A percentile compares a stretch with the other conserved stretches of the same genome.
phyloP scores from a whole-genome alignment of 2,797 vertebrate genomes.

The Myripristis jacobus region DNA sequence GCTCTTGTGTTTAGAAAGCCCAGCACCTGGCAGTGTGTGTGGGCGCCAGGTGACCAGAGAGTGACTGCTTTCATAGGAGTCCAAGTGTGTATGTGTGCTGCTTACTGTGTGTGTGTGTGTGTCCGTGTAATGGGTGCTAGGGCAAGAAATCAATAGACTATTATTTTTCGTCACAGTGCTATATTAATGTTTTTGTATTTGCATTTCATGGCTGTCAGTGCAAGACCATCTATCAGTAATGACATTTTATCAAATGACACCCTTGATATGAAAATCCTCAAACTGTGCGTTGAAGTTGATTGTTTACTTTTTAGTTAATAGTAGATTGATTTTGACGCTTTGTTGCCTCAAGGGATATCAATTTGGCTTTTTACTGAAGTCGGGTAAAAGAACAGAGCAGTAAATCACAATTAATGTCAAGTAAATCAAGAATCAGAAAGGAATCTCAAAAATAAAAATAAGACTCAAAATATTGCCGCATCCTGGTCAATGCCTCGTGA shows the following conservation, averaged over 20 bases:
- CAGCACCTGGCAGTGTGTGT: slow-evolving; percentile 68
- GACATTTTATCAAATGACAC: background rate
- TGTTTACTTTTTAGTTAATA: background rate
- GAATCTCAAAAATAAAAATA: too few relatives aligned
- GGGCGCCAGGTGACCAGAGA: slow-evolving; percentile 66
- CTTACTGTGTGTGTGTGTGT: slow-evolving; percentile 35
- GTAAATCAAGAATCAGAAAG: background rate
- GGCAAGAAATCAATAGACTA: slow-evolving; percentile 48
- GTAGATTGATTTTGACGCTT: background rate
- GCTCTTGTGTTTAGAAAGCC: slow-evolving; percentile 58
- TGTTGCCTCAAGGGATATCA: background rate
- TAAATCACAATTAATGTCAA: slow-evolving; percentile 5
- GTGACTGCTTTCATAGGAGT: slow-evolving; percentile 57
- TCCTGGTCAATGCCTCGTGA: too few relatives aligned
- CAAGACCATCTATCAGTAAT: background rate
- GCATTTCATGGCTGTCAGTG: slow-evolving; percentile 32
- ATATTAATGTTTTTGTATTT: slow-evolving; percentile 52
- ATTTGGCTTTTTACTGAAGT: slow-evolving; percentile 8
- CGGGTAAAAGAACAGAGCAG: background rate
- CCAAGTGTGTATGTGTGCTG: slow-evolving; percentile 54
- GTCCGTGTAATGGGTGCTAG: slow-evolving; percentile 43
- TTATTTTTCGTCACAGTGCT: slow-evolving; percentile 48
- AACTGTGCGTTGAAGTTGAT: background rate
- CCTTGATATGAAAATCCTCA: background rate
- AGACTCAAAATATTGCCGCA: too few relatives aligned